Evolutionary conservation across 1,140 invertebrate genomes (phyloP).

Genomic region (Oryctes rhinoceros): DNA sequence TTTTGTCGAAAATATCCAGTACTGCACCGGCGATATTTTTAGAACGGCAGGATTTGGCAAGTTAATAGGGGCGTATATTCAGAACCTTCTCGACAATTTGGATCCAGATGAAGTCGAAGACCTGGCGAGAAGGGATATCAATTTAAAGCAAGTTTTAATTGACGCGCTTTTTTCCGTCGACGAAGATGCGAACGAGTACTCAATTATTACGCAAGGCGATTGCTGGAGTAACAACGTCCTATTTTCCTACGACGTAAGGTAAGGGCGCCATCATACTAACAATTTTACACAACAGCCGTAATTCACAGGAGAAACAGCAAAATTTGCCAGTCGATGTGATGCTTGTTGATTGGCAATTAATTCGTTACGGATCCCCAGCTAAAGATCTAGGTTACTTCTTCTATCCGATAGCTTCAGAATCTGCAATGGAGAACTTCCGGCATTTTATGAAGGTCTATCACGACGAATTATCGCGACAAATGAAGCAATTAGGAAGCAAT

Average conservation of each 20-base stretch:
- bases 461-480: constrained; percentile 59
- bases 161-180: not conserved
- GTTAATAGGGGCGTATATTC: not conserved
- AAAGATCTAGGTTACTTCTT: constrained; percentile 68
- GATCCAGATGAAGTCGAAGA: not conserved
- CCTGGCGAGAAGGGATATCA: not conserved
- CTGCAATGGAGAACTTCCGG: constrained; percentile 61
- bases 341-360: constrained; percentile 67
- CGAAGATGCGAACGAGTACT: not conserved
- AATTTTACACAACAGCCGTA: not conserved
- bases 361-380: constrained; percentile 66
- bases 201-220: not conserved
- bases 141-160: not conserved
- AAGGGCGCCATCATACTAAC: not conserved
- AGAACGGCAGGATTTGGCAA: not conserved
- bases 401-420: constrained; percentile 63
- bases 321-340: constrained; percentile 58
- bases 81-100: not conserved
- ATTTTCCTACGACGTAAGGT: constrained; percentile 4
- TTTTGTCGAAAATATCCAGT: not conserved
- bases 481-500: constrained; percentile 59
- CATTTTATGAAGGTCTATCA: constrained; percentile 66
- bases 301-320: not conserved
- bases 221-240: constrained; percentile 13
- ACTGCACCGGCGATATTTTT: not conserved